Conservation (phyloP, 2,888 invertebrate species). For the Omphaloscelis lunosa region DNA sequence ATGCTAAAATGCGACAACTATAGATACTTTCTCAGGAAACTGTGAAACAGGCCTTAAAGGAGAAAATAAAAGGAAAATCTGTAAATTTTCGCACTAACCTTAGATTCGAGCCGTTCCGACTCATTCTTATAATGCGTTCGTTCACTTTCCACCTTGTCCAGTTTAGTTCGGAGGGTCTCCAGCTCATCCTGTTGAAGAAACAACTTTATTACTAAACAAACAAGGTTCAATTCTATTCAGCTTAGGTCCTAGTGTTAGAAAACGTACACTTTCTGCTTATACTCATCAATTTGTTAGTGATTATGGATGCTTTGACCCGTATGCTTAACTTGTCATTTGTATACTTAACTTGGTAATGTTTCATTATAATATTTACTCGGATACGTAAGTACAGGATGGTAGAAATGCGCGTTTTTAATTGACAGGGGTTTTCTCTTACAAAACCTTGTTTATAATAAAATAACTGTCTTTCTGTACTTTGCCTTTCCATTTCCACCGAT, state of each 20-base stretch:
- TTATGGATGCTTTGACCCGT: constrained; percentile 64
- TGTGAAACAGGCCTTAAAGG: not conserved
- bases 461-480: not conserved
- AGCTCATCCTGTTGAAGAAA: constrained; percentile 94
- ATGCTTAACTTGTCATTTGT: constrained; percentile 49
- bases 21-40: not conserved
- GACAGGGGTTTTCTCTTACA: constrained; percentile 3
- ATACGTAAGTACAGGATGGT: not conserved
- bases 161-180: constrained; percentile 94
- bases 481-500: not conserved
- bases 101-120: constrained; percentile 97
- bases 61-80: constrained; percentile 39
- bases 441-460: not conserved
- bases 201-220: constrained; percentile 42
- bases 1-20: too few relatives aligned
- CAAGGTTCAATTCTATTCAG: constrained; percentile 22
- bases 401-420: not conserved
- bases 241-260: constrained; percentile 39
- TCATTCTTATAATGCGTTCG: constrained; percentile 96
- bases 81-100: constrained; percentile 91
- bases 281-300: constrained; percentile 56
- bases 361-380: constrained; percentile 41
- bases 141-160: constrained; percentile 97
- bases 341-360: constrained; percentile 38
- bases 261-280: constrained; percentile 53